Evolutionary conservation across 2,888 invertebrate genomes (phyloP), one percentile per base, ranked within the genome.

Genomic region (Melieria omissa): DNA sequence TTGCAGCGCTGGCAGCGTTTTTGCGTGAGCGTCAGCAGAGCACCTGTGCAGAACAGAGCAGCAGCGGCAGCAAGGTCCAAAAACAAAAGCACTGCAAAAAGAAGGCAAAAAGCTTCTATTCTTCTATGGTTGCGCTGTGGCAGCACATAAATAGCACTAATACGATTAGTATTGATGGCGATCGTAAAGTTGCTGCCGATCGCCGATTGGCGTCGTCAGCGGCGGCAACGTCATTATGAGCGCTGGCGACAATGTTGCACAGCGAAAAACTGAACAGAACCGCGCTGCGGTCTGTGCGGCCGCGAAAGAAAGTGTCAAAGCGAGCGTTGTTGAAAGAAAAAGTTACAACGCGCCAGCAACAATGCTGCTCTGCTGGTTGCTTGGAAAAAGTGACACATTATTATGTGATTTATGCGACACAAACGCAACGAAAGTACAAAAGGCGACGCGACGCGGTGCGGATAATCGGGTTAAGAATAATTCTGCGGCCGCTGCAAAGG

Each of bases 291-390:
- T 41, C 10, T 47, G 41, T 14, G 4, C 9, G 14, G 47, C 46
- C 12, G 14, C 69, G 47, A 62, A 69, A 69, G 55, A 69, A 69
- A 69, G 69, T 69, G 63, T 63, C 62, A 62, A 62, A 69, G 45
- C 61, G 66, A 42, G 45, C 7, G 42, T 10, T 55, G 16, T 6
- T 14, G 52, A 52, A 52, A 52, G 52, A 52, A 52, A 52, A 52
- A 52, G 52, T 52, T 52, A 29, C 29, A 29, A 29, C 29, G 29
- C 1, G 29, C 29, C 29, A 2, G 2, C 29, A 16, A 65, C 29
- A 29, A 29, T 29, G 29, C 29, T 29, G 58, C 55, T 45, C 16
- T 55, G 42, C n/a, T 14, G 10, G 46, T 16, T 54, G 62, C 47
- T 29, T 55, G n/a, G 54, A 69, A 69, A 69, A 69, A 69, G 41